phyloP scores from a whole-genome alignment of 2,888 invertebrate genomes.

The Slavum lentiscoides region DNA sequence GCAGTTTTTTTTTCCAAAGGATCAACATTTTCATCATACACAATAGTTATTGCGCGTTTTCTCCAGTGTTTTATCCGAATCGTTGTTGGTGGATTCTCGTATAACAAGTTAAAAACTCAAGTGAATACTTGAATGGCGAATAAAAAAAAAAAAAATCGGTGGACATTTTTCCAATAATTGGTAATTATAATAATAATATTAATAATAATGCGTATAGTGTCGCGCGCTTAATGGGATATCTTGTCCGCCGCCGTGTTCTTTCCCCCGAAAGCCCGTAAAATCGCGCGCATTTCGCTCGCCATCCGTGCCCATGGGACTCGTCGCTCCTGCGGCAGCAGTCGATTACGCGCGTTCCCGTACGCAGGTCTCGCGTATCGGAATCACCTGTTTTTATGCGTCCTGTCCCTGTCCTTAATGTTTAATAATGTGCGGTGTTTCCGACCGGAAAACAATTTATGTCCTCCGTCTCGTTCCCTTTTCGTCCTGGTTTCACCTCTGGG shows the following conservation, averaged over 20 bases:
- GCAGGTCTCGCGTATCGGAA: not conserved
- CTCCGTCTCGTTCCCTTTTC: not conserved
- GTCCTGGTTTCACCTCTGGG: not conserved
- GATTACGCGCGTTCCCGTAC: not conserved
- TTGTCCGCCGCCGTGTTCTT: not conserved
- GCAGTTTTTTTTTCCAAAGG: too few relatives aligned
- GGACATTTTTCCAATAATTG: too few relatives aligned
- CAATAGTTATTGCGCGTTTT: too few relatives aligned
- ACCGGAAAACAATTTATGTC: constrained; percentile 30
- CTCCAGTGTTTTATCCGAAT: too few relatives aligned
- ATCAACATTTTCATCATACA: too few relatives aligned
- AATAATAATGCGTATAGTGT: too few relatives aligned
- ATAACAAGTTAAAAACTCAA: too few relatives aligned
- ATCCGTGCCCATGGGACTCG: not conserved
- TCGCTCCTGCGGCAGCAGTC: not conserved
- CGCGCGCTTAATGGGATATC: constrained; percentile 1
- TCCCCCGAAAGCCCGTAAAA: constrained; percentile 6
- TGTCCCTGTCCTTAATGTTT: constrained; percentile 4
- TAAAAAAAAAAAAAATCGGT: too few relatives aligned
- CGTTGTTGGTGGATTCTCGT: too few relatives aligned
- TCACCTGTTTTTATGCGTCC: constrained; percentile 24
- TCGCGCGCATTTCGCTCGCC: constrained; percentile 7
- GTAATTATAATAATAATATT: too few relatives aligned
- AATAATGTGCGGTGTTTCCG: constrained; percentile 15
- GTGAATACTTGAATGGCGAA: too few relatives aligned